Percentiles rank a stretch among this genome's conserved stretches.
These are phyloP conservation scores for Nudaria mundana DNA, from an alignment of 2,888 invertebrate genomes.

Conservation along the genomic window DNA sequence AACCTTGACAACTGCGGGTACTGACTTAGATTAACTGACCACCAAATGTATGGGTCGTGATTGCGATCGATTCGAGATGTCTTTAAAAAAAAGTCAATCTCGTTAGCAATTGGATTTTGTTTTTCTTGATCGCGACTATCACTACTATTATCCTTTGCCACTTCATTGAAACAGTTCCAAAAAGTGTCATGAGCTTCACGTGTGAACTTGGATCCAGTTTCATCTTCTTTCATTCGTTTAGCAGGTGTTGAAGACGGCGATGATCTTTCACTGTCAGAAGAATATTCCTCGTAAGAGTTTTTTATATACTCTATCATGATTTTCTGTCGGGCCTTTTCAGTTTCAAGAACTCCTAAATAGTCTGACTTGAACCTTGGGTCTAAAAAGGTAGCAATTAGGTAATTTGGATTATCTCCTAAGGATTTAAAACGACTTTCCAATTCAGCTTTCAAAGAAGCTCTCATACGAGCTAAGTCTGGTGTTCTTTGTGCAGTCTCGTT, in stretches of 20 bases:
- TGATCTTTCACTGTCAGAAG: too few relatives aligned
- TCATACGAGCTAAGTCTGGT: slow-evolving; percentile 7
- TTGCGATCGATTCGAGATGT: slow-evolving; percentile 21
- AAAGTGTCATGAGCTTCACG: slow-evolving; percentile 21
- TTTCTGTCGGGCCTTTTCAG: slow-evolving; percentile 3
- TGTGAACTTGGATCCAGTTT: slow-evolving; percentile 13
- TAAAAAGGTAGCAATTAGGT: slow-evolving; percentile 18
- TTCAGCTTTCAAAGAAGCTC: slow-evolving; percentile 17
- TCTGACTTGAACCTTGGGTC: slow-evolving; percentile 4
- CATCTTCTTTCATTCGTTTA: slow-evolving; percentile 11
- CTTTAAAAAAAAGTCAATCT: slow-evolving; percentile 1
- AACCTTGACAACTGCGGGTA: slow-evolving; percentile 17
- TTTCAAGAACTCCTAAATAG: slow-evolving; percentile 12
- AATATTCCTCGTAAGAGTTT: slow-evolving; percentile 8
- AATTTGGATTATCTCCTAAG: slow-evolving; percentile 21
- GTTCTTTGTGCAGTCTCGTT: too few relatives aligned
- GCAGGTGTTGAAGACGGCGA: too few relatives aligned
- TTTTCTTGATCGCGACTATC: slow-evolving; percentile 7
- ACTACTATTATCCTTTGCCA: slow-evolving; percentile 21
- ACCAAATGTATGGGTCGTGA: slow-evolving; percentile 18
- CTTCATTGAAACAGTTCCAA: slow-evolving; percentile 25
- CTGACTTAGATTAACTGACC: slow-evolving; percentile 18
- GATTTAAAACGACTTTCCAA: too few relatives aligned
- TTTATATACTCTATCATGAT: slow-evolving; percentile 15
- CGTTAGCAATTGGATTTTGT: slow-evolving; percentile 1